Evolutionary conservation across 2,113 vertebrate genomes (phyloP), one percentile per base, ranked within the genome.

Genomic region (Salvelinus namaycush): DNA sequence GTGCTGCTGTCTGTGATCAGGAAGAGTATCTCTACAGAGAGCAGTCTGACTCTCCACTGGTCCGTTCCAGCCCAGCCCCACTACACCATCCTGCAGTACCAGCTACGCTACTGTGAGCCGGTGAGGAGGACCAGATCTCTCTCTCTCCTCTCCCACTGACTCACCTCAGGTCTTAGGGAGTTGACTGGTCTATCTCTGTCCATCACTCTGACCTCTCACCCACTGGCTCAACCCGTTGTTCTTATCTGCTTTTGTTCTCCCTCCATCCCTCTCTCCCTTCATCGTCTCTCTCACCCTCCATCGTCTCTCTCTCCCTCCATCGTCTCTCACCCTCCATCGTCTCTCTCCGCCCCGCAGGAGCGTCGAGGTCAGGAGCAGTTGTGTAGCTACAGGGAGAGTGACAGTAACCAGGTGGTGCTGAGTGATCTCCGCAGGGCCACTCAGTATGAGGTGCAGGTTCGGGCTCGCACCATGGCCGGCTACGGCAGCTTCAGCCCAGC

Each of bases 41-140:
- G 92, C 87, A 95, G 94, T 14, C 82, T 96, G 87, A 94, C 93
- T 34, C 91, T 97, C 74, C 83, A 91, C 0, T 97, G 96, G 96
- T 87, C 94, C 0, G 79, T 91, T 4, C 92, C 95, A 0, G 87
- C 81, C 51, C 93, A 95, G 12, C 91, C 89, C 1, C 93, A 92
- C 6, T 95, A 95, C 70, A 94, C 79, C 74, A 94, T 97, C 80
- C 88, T 95, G 84, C 93, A 95, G 81, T 97, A 97, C 29, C 94
- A 97, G 84, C 93, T 97, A 39, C 95, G 95, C 83, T 97, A 96
- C 91, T 94, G 94, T 1, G 95, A 96, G 88, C 96, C 95, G 95
- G 96, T 97, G 69, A 87, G 81, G 24, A 27, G 2, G n/a, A 20
- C 13, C 54, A 57, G 20, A 62, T 34, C 31, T 34, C n/a, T 6